Evolutionary conservation across 2,888 invertebrate genomes (phyloP).

Genomic region (Lysandra bellargus): DNA sequence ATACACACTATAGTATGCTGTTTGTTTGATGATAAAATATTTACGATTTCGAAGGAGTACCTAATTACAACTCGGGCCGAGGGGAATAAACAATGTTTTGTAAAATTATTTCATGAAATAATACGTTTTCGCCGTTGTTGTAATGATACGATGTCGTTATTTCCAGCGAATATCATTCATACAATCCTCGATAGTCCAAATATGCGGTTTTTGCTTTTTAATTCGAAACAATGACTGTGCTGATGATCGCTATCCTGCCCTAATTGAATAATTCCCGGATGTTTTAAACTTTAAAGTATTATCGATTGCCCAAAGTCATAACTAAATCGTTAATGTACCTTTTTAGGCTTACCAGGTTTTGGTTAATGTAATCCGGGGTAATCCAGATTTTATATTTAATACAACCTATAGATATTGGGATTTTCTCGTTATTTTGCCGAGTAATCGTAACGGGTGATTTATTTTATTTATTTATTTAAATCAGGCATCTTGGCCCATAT

Average conservation of each 20-base stretch:
- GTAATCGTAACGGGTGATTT: neutral
- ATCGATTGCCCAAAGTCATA: neutral
- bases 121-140: neutral
- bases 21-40: slow-evolving; percentile 15
- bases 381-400: neutral
- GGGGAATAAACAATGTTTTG: neutral
- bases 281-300: neutral
- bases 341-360: neutral
- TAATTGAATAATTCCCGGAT: neutral
- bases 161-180: neutral
- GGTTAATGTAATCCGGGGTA: neutral
- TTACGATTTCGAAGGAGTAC: neutral
- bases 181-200: neutral
- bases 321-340: neutral
- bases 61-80: neutral
- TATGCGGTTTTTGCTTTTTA: neutral
- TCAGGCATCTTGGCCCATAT: too few relatives aligned
- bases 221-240: neutral
- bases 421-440: neutral
- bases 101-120: slow-evolving; percentile 22
- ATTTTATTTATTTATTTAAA: too few relatives aligned
- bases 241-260: neutral
- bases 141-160: neutral
- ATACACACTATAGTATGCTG: neutral
- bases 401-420: neutral